Base-by-base conservation (phyloP, 1,140 invertebrate genomes). In the Drosophila simulans region DNA sequence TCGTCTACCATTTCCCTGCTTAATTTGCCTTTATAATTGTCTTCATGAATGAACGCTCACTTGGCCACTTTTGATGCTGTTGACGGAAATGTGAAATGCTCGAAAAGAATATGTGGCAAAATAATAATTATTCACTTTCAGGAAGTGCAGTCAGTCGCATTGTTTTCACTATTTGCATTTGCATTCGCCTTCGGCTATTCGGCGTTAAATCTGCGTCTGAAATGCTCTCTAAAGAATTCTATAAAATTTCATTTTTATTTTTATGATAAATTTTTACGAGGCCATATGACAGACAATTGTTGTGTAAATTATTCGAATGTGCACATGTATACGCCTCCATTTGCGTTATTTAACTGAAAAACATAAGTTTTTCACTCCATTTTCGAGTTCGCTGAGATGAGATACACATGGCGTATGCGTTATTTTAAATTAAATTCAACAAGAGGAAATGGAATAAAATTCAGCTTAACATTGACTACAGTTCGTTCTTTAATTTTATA, bases 181-280 rank as follows among this genome's bases (percentile, higher is more conserved):
- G 45, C 62, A 52, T 45, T 57, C 12, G 35, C 34, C 43, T 63
- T 31, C 20, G 45, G 35, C 62, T 57, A 80, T 84, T 77, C 53
- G 64, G 69, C 77, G 73, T 73, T 77, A 68, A 76, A 77, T 85
- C 54, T 77, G 54, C 56, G 27, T 27, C 31, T 51, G 27, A 46
- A 53, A 75, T 69, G 62, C 52, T 35, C 40, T 37, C 11, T 35
- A 46, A 72, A 52, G 22, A 49, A 37, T 37, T 17, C 27, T 39
- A 42, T 39, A 49, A 60, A 73, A 37, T 63, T 48, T 40, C 39
- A 37, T 20, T 39, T 70, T 59, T 27, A 63, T 43, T 42, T 54
- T 55, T 43, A 73, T 74, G 22, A 15, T 51, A 17, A 10, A 63
- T 37, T 25, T 70, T 57, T 49, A 70, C 31, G 68, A 35, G 52